phyloP scores from a whole-genome alignment of 1,140 invertebrate species.

The Hestina assimilis region DNA sequence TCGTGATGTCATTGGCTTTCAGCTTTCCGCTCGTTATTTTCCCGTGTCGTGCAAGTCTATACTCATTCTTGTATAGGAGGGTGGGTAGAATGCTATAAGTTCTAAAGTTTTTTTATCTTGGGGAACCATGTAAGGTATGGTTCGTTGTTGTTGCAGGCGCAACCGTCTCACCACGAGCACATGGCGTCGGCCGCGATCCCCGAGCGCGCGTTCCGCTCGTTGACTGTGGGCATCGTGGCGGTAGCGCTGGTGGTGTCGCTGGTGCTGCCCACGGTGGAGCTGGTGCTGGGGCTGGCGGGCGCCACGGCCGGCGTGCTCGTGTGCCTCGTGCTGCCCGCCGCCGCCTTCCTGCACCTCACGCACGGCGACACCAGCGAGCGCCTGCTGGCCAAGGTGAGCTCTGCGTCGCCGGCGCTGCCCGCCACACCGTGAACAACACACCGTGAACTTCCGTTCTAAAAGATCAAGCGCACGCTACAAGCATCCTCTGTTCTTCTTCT shows the following conservation, averaged over 20 bases:
- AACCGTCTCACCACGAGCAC: constrained; percentile 29
- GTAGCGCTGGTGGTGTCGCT: constrained; percentile 88
- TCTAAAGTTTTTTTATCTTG: too few relatives aligned
- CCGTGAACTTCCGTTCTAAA: too few relatives aligned
- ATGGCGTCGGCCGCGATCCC: constrained; percentile 82
- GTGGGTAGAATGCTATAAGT: constrained; percentile 82
- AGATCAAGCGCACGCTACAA: too few relatives aligned
- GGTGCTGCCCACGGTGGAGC: constrained; percentile 92
- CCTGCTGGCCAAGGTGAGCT: constrained; percentile 82
- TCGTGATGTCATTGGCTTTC: constrained; percentile 95
- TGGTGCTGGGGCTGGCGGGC: constrained; percentile 94
- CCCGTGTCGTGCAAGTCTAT: constrained; percentile 95
- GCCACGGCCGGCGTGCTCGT: constrained; percentile 97
- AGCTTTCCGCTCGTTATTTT: constrained; percentile 98
- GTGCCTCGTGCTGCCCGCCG: constrained; percentile 94
- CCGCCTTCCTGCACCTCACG: constrained; percentile 85
- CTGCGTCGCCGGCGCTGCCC: constrained; percentile 75
- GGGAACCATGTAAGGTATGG: too few relatives aligned
- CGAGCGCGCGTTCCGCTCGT: constrained; percentile 86
- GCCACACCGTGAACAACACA: constrained; percentile 96
- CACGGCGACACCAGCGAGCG: constrained; percentile 87
- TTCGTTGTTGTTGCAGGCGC: too few relatives aligned
- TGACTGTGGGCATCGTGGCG: constrained; percentile 88
- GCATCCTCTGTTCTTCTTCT: too few relatives aligned
- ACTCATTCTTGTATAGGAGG: constrained; percentile 93